Base-by-base conservation (phyloP, 2,113 vertebrate genomes). In the Nyctereutes procyonoides region DNA sequence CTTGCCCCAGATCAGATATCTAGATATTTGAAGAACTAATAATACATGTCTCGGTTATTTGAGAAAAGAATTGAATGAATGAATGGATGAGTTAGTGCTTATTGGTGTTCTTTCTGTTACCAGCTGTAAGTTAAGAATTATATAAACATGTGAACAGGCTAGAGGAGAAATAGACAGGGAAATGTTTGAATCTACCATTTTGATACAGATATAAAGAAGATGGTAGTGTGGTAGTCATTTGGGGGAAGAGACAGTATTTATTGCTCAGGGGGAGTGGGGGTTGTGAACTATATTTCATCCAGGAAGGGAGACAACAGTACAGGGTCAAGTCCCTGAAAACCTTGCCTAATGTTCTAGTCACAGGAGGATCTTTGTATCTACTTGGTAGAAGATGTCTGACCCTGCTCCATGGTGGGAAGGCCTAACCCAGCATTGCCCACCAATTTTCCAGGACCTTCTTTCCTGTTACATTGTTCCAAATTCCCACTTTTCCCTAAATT, bases 31-130 rank as follows among this genome's bases (percentile, higher is more conserved):
- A 69, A 67, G 22, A 91, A 2, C 32, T 48, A 85, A 60, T 67
- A 26, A 60, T 67, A 20, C 12, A 43, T 69, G 35, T 62, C 22
- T 90, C 77, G 62, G 24, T 88, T 94, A 77, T 85, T 85, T 11
- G 4, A 90, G 73, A 95, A 96, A 93, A 86, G 13, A 94, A 84
- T 95, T 51, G 5, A 88, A 62, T 80, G 7, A 88, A 85, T 60
- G 43, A 43, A 43, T 43, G 7, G 55, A 55, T 80, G 58, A 55
- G 38, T 28, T 20, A 48, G 3, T 13, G 12, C 0, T 38, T 81
- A 43, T 1, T n/a, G n/a, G n/a, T 74, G 11, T 85, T 60, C 28
- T 51, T 93, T 89, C 53, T 30, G 13, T 56, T 7, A 20, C 15
- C 10, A 26, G 8, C 35, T 67, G 8, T 30, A 65, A 58, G 13